Percentiles rank a stretch among this genome's conserved stretches.
These are phyloP conservation scores for Anabacerthia variegaticeps DNA, from an alignment of 2,797 vertebrate species.

Conservation along the genomic window DNA sequence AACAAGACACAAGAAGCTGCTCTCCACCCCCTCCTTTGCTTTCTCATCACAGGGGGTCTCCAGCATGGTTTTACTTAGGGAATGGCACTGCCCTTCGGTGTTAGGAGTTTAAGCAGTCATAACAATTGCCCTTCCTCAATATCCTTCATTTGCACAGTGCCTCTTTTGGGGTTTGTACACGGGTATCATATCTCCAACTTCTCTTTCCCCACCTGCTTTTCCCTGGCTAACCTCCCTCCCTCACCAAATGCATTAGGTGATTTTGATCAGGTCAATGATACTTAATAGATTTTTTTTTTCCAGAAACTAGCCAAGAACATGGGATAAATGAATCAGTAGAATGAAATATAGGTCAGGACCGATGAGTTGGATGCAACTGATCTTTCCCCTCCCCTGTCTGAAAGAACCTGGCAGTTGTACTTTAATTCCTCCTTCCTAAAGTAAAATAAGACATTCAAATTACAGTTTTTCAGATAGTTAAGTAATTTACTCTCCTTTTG, in stretches of 20 bases:
- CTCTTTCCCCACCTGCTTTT: constrained; percentile 25
- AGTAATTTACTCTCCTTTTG: neutral
- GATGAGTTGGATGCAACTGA: constrained; percentile 66
- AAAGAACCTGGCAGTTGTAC: constrained; percentile 52
- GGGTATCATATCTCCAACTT: neutral
- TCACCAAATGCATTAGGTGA: neutral
- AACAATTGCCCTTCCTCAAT: neutral
- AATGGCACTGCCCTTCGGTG: neutral
- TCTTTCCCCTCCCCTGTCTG: constrained; percentile 49
- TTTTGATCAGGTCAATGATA: constrained; percentile 60
- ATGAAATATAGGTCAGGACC: constrained; percentile 71
- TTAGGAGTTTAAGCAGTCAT: constrained; percentile 42
- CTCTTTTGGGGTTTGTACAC: constrained; percentile 17
- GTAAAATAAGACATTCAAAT: constrained; percentile 34
- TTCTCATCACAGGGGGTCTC: constrained; percentile 15
- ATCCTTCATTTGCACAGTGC: constrained; percentile 23
- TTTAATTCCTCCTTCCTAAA: constrained; percentile 27
- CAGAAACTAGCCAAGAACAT: constrained; percentile 52
- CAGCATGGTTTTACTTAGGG: constrained; percentile 13
- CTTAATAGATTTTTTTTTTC: neutral
- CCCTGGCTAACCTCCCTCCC: neutral
- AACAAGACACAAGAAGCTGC: constrained; percentile 42
- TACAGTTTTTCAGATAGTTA: neutral
- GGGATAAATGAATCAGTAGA: constrained; percentile 56
- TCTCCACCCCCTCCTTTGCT: neutral